These are phyloP conservation scores for Apaloderma vittatum DNA, from an alignment of 2,113 vertebrate species.

Conservation along the genomic window DNA sequence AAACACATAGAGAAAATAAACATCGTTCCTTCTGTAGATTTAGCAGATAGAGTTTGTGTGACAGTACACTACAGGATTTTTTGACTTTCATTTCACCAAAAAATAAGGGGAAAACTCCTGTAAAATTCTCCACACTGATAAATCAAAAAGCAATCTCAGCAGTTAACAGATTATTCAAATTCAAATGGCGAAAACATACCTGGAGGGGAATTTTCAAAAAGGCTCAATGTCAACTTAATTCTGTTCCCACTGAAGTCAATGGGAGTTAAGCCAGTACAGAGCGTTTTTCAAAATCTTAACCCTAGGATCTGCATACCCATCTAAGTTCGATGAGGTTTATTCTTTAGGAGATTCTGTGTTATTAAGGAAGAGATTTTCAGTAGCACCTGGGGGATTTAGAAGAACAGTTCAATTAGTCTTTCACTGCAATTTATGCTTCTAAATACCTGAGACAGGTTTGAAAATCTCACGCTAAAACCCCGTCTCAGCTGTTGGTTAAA, in stretches of 20 bases:
- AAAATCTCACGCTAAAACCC: slow-evolving; percentile 63
- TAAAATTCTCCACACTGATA: slow-evolving; percentile 18
- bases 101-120: background rate
- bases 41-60: background rate
- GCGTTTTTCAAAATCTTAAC: slow-evolving; percentile 50
- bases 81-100: background rate
- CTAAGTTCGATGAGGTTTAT: slow-evolving; percentile 60
- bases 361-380: slow-evolving; percentile 67
- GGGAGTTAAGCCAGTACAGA: slow-evolving; percentile 56
- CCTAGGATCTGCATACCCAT: slow-evolving; percentile 50
- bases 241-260: slow-evolving; percentile 59
- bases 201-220: slow-evolving; percentile 63
- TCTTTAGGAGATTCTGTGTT: slow-evolving; percentile 62
- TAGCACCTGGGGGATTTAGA: slow-evolving; percentile 65
- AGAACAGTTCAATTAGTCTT: slow-evolving; percentile 71
- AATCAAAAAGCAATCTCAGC: slow-evolving; percentile 56
- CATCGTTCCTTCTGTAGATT: background rate
- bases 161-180: slow-evolving; percentile 71
- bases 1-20: background rate
- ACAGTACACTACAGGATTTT: background rate
- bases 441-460: slow-evolving; percentile 73
- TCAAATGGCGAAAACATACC: slow-evolving; percentile 51
- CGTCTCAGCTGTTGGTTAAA: slow-evolving; percentile 64
- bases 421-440: slow-evolving; percentile 58
- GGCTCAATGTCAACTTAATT: slow-evolving; percentile 69